phyloP scores from a whole-genome alignment of 2,888 invertebrate species.

The Neuroscelio doddi region DNA sequence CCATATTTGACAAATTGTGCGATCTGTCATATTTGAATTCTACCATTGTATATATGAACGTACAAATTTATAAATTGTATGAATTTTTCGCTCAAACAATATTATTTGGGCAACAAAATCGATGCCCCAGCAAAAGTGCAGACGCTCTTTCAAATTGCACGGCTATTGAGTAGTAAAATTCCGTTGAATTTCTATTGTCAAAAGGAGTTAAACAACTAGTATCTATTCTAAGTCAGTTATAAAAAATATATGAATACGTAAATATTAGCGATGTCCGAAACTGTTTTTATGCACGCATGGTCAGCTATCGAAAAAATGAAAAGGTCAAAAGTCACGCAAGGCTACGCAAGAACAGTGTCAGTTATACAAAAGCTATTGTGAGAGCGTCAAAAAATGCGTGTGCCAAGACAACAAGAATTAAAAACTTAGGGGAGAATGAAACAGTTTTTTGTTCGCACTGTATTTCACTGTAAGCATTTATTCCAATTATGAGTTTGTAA shows the following conservation, averaged over 20 bases:
- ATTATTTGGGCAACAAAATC: constrained; percentile 6
- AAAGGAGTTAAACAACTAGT: neutral
- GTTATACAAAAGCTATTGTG: constrained; percentile 7
- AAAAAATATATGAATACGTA: constrained; percentile 3
- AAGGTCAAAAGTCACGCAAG: constrained; percentile 11
- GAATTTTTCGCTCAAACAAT: constrained; percentile 1
- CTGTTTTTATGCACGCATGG: constrained; percentile 1
- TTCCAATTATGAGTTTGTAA: no score
- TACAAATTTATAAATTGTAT: neutral
- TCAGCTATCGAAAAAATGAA: constrained; percentile 1
- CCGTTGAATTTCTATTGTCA: constrained; percentile 7
- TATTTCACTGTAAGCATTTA: constrained; percentile 5
- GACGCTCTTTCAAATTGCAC: constrained; percentile 7
- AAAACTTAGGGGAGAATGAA: neutral
- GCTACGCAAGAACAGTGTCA: constrained; percentile 11
- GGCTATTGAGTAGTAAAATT: constrained; percentile 4
- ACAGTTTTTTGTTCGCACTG: constrained; percentile 1
- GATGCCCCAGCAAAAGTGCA: constrained; percentile 6
- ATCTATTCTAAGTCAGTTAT: constrained; percentile 1
- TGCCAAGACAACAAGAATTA: neutral
- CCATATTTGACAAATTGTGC: no score
- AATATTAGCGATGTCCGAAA: constrained; percentile 3
- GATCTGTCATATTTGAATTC: neutral
- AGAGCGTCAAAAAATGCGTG: constrained; percentile 2
- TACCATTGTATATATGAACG: constrained; percentile 1